Conservation (phyloP, 2,888 invertebrate genomes). For the Ceramica pisi region DNA sequence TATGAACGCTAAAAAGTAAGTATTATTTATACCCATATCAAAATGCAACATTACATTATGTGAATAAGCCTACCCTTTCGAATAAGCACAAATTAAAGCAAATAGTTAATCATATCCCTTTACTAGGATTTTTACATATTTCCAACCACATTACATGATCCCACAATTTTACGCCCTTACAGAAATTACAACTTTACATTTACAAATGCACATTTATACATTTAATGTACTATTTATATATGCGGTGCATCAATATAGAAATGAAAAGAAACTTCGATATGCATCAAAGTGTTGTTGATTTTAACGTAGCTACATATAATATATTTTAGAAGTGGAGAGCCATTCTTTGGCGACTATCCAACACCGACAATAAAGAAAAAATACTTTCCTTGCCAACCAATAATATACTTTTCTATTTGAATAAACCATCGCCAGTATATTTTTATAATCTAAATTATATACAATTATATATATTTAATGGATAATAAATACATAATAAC, state of each 20-base stretch:
- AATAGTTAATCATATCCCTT: conserved; percentile 87
- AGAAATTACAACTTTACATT: conserved; percentile 49
- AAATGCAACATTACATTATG: conserved; percentile 44
- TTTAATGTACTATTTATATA: conserved; percentile 16
- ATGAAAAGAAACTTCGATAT: conserved; percentile 31
- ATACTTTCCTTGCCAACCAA: conserved; percentile 73
- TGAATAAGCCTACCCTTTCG: conserved; percentile 41
- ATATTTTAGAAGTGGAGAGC: conserved; percentile 60
- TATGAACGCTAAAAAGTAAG: conserved; percentile 65
- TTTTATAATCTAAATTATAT: conserved; percentile 28
- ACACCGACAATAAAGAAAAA: conserved; percentile 58
- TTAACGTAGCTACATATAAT: conserved; percentile 48
- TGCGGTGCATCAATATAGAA: conserved; percentile 41
- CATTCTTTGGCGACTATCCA: conserved; percentile 77
- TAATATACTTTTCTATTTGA: conserved; percentile 58
- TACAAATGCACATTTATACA: conserved; percentile 50
- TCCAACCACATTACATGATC: conserved; percentile 34
- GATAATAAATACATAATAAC: conserved; percentile 39
- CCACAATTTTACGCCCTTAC: conserved; percentile 40
- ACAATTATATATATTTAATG: conserved; percentile 25
- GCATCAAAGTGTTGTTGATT: conserved; percentile 43
- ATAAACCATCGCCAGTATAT: conserved; percentile 46
- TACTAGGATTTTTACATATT: conserved; percentile 78
- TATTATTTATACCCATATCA: conserved; percentile 40
- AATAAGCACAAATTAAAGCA: conserved; percentile 83